These are phyloP conservation scores for Craterocephalus amniculus DNA, from an alignment of 2,797 vertebrate species.

Conservation along the genomic window DNA sequence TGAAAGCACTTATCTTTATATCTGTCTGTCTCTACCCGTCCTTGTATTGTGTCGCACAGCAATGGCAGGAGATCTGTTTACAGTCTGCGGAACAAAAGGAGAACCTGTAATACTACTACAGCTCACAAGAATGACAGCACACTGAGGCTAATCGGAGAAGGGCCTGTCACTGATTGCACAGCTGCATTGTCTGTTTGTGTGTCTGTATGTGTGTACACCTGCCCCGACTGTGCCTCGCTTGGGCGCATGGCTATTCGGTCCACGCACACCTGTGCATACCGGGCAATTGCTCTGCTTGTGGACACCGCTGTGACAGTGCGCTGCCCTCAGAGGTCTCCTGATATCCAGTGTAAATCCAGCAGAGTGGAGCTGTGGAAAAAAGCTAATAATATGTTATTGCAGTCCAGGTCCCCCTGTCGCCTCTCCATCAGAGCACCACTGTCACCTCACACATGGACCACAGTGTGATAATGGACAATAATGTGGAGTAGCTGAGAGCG, in stretches of 20 bases:
- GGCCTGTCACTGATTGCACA: conserved; percentile 64
- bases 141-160: conserved; percentile 66
- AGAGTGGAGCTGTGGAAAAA: conserved; percentile 81
- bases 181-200: conserved; percentile 17
- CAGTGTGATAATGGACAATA: conserved; percentile 86
- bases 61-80: conserved; percentile 41
- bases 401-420: conserved; percentile 81
- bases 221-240: conserved; percentile 30
- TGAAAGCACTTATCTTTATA: conserved; percentile 25
- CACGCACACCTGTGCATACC: conserved; percentile 58
- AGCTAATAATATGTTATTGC: conserved; percentile 90
- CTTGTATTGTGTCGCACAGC: conserved; percentile 8
- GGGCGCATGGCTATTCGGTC: conserved; percentile 46
- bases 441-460: conserved; percentile 82
- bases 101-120: conserved; percentile 37
- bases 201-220: conserved; percentile 16
- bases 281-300: conserved; percentile 70
- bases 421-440: conserved; percentile 83
- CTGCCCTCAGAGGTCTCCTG: conserved; percentile 83
- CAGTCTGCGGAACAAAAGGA: conserved; percentile 54
- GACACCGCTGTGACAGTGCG: conserved; percentile 76
- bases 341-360: conserved; percentile 87
- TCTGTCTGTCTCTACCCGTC: conserved; percentile 15
- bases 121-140: conserved; percentile 54
- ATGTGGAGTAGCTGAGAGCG: conserved; percentile 80